Conservation (phyloP, 1,140 invertebrate genomes). For the Hesperophylax magnus region DNA sequence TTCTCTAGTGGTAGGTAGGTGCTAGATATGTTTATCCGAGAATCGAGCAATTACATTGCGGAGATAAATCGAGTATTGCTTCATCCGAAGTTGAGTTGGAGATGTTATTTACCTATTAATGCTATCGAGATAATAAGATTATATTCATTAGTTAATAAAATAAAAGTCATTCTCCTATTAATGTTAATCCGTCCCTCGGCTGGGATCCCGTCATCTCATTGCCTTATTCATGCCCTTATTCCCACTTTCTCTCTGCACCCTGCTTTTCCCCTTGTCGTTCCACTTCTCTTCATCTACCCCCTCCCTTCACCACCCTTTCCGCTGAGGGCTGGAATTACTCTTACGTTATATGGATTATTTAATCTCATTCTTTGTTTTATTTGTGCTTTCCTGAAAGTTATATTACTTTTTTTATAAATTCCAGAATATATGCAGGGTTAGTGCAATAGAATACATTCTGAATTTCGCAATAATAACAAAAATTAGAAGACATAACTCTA, state of each 20-base stretch:
- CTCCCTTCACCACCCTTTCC: not conserved
- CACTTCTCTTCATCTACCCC: not conserved
- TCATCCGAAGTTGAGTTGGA: not conserved
- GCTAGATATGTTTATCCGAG: too few relatives aligned
- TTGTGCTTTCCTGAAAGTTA: too few relatives aligned
- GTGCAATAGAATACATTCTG: too few relatives aligned
- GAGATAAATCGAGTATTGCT: too few relatives aligned
- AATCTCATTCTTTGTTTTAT: too few relatives aligned
- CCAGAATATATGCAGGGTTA: too few relatives aligned
- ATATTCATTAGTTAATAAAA: slow-evolving; percentile 54
- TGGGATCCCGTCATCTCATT: slow-evolving; percentile 51
- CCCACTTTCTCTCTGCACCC: slow-evolving; percentile 36
- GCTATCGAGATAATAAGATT: slow-evolving; percentile 50
- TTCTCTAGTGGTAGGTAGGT: too few relatives aligned
- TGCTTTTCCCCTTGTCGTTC: not conserved
- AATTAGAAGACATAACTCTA: too few relatives aligned
- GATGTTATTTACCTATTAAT: slow-evolving; percentile 34
- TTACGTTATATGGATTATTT: not conserved
- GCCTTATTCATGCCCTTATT: slow-evolving; percentile 55
- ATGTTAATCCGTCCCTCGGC: slow-evolving; percentile 51
- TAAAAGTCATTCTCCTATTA: slow-evolving; percentile 55
- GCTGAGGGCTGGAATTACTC: not conserved
- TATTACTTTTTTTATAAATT: too few relatives aligned
- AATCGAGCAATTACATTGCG: too few relatives aligned
- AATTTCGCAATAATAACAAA: too few relatives aligned